phyloP scores from a whole-genome alignment of 2,888 invertebrate species.

The Drosophila kuntzei region DNA sequence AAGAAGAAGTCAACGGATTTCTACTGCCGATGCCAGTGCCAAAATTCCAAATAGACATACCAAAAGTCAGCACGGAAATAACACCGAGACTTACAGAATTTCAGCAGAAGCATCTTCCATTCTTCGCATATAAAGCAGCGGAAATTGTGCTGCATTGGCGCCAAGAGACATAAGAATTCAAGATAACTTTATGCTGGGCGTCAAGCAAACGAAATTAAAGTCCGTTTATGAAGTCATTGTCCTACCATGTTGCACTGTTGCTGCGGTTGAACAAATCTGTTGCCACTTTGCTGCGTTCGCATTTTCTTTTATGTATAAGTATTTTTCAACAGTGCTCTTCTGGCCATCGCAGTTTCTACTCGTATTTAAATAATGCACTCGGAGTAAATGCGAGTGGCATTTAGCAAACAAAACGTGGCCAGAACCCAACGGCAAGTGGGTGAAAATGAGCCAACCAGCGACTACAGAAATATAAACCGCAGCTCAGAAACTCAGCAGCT shows the following conservation, averaged over 20 bases:
- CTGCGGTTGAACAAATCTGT: conserved; percentile 54
- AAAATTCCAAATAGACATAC: conserved; percentile 19
- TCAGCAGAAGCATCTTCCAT: conserved; percentile 21
- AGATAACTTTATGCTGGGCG: conserved; percentile 23
- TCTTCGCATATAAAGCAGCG: conserved; percentile 54
- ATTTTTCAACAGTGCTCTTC: conserved; percentile 27
- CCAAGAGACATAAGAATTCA: conserved; percentile 32
- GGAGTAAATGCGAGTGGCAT: conserved; percentile 66
- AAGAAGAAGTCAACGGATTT: conserved; percentile 15
- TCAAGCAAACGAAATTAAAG: conserved; percentile 68
- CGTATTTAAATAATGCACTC: conserved; percentile 74
- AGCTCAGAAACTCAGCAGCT: neutral
- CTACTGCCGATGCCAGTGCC: conserved; percentile 7
- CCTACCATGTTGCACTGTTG: conserved; percentile 50
- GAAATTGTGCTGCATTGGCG: conserved; percentile 68
- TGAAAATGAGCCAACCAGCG: conserved; percentile 62
- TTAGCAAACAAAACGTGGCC: conserved; percentile 75
- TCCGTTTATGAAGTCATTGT: conserved; percentile 80
- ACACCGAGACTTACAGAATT: conserved; percentile 11
- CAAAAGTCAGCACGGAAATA: conserved; percentile 38
- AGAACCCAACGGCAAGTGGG: conserved; percentile 61
- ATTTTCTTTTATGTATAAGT: conserved; percentile 22
- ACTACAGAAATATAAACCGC: conserved; percentile 3
- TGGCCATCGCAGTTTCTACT: conserved; percentile 51
- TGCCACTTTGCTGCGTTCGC: conserved; percentile 31